These are phyloP conservation scores for Lasioglossum vierecki DNA, from an alignment of 2,888 invertebrate species.

Conservation along the genomic window DNA sequence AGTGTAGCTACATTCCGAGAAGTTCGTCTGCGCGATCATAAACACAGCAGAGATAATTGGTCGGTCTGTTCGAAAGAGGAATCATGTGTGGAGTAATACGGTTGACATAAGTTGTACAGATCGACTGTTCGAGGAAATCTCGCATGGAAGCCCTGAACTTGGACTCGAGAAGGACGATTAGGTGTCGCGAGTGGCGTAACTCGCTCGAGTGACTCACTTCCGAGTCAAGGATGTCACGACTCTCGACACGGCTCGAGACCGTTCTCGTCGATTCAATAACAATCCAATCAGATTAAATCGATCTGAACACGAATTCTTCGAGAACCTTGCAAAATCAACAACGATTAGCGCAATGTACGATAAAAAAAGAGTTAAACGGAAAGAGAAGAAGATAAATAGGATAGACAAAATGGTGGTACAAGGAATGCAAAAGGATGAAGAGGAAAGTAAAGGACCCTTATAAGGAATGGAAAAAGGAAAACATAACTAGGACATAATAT, in stretches of 20 bases:
- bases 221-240: conserved; percentile 61
- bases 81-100: not conserved
- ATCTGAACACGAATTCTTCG: not conserved
- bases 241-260: conserved; percentile 27
- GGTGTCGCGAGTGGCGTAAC: conserved; percentile 44
- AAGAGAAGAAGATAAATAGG: too few species aligned
- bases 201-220: conserved; percentile 65
- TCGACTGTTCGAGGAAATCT: conserved; percentile 28
- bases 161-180: conserved; percentile 59
- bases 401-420: too few species aligned
- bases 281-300: not conserved
- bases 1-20: not conserved
- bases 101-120: not conserved
- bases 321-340: not conserved
- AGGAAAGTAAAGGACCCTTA: too few species aligned
- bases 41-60: not conserved
- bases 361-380: too few species aligned
- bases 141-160: conserved; percentile 64
- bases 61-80: not conserved
- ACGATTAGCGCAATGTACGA: not conserved
- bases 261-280: not conserved
- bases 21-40: not conserved
- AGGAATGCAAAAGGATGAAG: too few species aligned
- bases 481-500: too few species aligned
- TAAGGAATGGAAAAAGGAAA: too few species aligned